Evolutionary conservation across 2,797 vertebrate genomes (phyloP), one percentile per base, ranked within the genome.

Genomic region (Mycteria americana): DNA sequence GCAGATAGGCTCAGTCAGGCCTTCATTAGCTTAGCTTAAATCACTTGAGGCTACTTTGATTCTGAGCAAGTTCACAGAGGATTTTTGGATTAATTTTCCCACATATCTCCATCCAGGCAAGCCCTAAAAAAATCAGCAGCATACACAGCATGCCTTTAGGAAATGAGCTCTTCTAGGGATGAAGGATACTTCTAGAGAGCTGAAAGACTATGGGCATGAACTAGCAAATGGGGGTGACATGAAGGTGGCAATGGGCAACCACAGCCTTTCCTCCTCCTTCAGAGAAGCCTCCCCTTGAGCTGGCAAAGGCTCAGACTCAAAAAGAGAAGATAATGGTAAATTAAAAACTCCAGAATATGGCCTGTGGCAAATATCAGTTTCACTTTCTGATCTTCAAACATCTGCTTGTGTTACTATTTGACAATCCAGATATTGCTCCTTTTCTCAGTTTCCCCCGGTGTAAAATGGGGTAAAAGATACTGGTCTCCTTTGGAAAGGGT

Each of bases 51-150:
- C 64, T 87, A 67, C 82, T 96, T 93, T 77, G 78, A 77, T 92
- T 85, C 91, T 75, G 65, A 85, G 69, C 30, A 85, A 93, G 68
- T 95, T 93, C 92, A 85, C 48, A 64, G 68, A 80, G 81, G 75
- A 91, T 80, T 93, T 96, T 93, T 92, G 28, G 64, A 94, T 95
- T 93, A n/a, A 63, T 93, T 94, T 96, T 83, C 64, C 48, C 24
- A 68, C 33, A 17, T 72, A 88, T 88, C 50, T 83, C 63, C 54
- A 95, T 83, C 65, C 53, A 94, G 53, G 15, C 51, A 85, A 75
- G 41, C 30, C 68, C 60, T 80, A 51, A 85, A 91, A 93, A 48
- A 59, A 6, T 24, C 74, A 24, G 27, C 45, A 74, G 33, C 24
- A 59, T 51, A 24, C 22, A 60, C 30, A 88, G 73, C 22, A 24